Evolutionary conservation across 2,888 invertebrate genomes (phyloP), one percentile per base, ranked within the genome.

Genomic region (Thera britannica): DNA sequence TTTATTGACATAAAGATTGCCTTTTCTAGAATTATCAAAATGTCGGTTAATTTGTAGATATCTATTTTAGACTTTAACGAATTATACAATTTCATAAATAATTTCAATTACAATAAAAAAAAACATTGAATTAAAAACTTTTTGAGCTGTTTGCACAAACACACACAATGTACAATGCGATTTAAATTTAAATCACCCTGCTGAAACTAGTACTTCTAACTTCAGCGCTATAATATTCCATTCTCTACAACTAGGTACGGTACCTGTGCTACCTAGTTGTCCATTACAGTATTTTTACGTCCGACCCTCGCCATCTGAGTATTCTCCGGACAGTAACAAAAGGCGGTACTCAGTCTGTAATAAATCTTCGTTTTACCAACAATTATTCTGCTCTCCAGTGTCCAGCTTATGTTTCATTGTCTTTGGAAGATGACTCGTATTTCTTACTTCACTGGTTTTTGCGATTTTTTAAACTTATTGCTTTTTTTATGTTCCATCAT

Each of bases 281-380:
- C 51, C 58, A 70, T 66, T 66, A 63, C 65, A 63, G 55, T 52
- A 66, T 56, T 66, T 69, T 69, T 63, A 63, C 49, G 63, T 54
- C 46, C 51, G 46, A 55, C 54, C 58, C 66, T 58, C 60, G 52
- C 59, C 57, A 56, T 62, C 56, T 58, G 62, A 62, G 58, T 70
- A 70, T 62, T 64, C 63, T 70, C 66, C 49, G 48, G 70, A 63
- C 70, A 66, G 63, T 66, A 60, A 70, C 66, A 70, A 70, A 68
- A 70, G 70, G 59, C 66, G 57, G 60, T 63, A 49, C 65, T 69
- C 65, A 65, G 64, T 70, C 77, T 74, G 74, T 75, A 72, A 84
- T 87, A 86, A 87, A 86, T 88, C 84, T 85, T 83, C 82, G 81
- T 85, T 86, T 82, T 80, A 81, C 79, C 78, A 81, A 85, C 85